Evolutionary conservation across 2,797 vertebrate genomes (phyloP).

Genomic region (Helicolenus hilgendorfi): DNA sequence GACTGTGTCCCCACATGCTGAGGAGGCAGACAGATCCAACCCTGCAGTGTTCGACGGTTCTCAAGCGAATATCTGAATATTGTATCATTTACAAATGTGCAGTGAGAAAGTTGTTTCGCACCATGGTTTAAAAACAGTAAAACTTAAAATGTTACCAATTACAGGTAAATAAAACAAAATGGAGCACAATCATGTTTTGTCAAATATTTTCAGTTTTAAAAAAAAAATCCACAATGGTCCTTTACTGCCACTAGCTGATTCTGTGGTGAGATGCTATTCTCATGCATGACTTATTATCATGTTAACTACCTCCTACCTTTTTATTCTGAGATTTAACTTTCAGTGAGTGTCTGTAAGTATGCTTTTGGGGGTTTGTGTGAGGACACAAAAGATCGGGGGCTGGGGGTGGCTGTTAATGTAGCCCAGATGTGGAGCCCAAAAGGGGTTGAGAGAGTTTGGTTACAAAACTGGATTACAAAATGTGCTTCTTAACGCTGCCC

Average conservation of each 20-base stretch:
- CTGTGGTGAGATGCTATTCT: neutral
- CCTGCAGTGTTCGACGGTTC: neutral
- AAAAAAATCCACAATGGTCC: neutral
- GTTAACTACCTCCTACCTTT: neutral
- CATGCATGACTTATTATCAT: neutral
- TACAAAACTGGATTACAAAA: constrained; percentile 69
- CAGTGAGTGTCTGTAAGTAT: neutral
- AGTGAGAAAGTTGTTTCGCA: neutral
- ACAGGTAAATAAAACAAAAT: constrained; percentile 26
- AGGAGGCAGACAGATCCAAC: constrained; percentile 18
- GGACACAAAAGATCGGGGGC: neutral
- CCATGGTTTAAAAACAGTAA: neutral
- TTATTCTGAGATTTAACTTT: neutral
- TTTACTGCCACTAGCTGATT: neutral
- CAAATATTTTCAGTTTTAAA: neutral
- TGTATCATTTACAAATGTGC: neutral
- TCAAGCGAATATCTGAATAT: neutral
- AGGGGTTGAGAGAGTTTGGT: constrained; percentile 51
- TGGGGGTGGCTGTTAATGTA: constrained; percentile 24
- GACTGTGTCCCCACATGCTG: constrained; percentile 86
- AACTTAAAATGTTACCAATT: neutral
- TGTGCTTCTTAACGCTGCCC: neutral
- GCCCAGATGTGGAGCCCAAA: constrained; percentile 64
- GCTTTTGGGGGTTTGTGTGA: neutral
- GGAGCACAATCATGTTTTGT: neutral